Evolutionary conservation across 2,797 vertebrate species (phyloP), one percentile per base, ranked within the genome.

Genomic region (Salmo trutta): DNA sequence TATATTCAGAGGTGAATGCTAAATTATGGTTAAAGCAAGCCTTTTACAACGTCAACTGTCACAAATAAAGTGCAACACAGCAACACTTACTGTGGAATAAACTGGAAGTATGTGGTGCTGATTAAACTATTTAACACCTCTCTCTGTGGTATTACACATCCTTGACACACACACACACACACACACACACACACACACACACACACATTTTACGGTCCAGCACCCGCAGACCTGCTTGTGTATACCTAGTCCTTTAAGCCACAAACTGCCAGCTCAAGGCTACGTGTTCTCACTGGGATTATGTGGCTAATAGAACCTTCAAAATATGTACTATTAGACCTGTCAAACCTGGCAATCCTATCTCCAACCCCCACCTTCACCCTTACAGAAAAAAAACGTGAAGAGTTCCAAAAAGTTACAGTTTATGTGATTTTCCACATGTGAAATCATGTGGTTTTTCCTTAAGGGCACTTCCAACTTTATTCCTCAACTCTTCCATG

Each of bases 281-380:
- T 79, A 54, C 59, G 77, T 69, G 4, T 76, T 75, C 87, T 80
- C 84, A 70, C 64, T 47, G 83, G 86, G 85, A 85, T 78, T 59
- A 54, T 75, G 59, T n/a, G 64, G 76, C 70, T 84, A 87, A 87
- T 90, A 83, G 89, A 90, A 88, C 71, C 77, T 77, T 82, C 75
- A 81, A 83, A 83, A 75, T 81, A 79, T 76, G 74, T 82, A 74
- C 64, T 75, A 52, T 70, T 71, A 83, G 76, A 82, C 79, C 75
- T 75, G 80, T 80, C 36, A 64, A 62, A 31, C 12, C 19, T 71
- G 71, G 53, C 66, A 54, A 24, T 16, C 19, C 29, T 24, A 17
- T 19, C 53, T 33, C 17, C 52, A 67, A 68, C 24, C 59, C 73
- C 67, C 27, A 71, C 56, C n/a, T 59, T n/a, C 21, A 21, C 56